Evolutionary conservation across 2,797 vertebrate genomes (phyloP).

Genomic region (Melanotaenia pygmaea): DNA sequence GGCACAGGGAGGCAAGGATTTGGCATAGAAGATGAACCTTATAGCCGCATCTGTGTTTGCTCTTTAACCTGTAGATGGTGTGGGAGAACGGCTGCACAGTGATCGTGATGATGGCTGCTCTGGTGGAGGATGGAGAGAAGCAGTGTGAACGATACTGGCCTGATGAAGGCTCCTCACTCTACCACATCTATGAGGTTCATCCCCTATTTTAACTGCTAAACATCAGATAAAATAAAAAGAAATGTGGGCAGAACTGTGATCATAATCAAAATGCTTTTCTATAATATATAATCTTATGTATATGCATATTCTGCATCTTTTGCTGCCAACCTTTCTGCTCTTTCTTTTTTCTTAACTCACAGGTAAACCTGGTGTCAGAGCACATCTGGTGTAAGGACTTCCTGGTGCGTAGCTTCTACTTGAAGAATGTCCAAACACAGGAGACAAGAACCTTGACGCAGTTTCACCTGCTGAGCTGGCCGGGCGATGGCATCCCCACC

Average conservation of each 20-base stretch:
- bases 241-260: background rate
- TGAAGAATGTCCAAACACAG: slow-evolving; percentile 97
- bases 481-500: slow-evolving; percentile 92
- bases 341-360: slow-evolving; percentile 21
- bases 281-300: background rate
- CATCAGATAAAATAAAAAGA: background rate
- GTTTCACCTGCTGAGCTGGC: slow-evolving; percentile 99
- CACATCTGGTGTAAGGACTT: slow-evolving; percentile 99
- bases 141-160: slow-evolving; percentile 99
- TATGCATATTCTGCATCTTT: background rate
- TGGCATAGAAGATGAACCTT: background rate
- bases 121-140: slow-evolving; percentile 95
- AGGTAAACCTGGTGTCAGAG: slow-evolving; percentile 99
- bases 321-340: background rate
- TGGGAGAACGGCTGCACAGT: slow-evolving; percentile 98
- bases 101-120: slow-evolving; percentile 95
- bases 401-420: slow-evolving; percentile 97
- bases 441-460: slow-evolving; percentile 97
- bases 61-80: slow-evolving; percentile 85
- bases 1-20: background rate
- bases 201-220: slow-evolving; percentile 13
- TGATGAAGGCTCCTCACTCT: slow-evolving; percentile 96
- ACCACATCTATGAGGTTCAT: slow-evolving; percentile 95
- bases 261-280: background rate
- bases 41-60: background rate